phyloP scores from a whole-genome alignment of 2,797 vertebrate species.

The Schizopygopsis pylzovi region DNA sequence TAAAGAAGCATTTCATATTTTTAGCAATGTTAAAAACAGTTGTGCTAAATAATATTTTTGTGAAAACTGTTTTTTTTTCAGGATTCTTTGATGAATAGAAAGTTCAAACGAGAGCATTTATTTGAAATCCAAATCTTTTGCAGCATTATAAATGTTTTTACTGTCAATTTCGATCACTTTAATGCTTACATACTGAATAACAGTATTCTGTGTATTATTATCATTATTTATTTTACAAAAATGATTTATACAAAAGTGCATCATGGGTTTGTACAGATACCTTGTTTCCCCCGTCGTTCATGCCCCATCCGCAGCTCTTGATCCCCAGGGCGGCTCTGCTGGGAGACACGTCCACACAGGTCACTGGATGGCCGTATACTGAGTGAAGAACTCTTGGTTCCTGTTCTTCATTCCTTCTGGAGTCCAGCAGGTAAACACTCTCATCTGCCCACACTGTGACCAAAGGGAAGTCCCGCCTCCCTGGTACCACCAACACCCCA shows the following conservation, averaged over 20 bases:
- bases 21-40: neutral
- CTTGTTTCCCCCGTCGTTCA: slow-evolving; percentile 94
- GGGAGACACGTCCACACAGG: slow-evolving; percentile 86
- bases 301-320: slow-evolving; percentile 89
- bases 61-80: slow-evolving; percentile 57
- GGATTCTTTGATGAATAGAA: neutral
- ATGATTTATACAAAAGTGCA: neutral
- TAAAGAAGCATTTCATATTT: neutral
- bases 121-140: neutral
- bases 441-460: slow-evolving; percentile 84
- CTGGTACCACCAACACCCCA: slow-evolving; percentile 80
- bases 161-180: neutral
- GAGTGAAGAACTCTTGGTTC: slow-evolving; percentile 82
- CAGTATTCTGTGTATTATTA: neutral
- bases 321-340: slow-evolving; percentile 86
- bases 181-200: neutral
- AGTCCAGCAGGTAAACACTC: slow-evolving; percentile 83
- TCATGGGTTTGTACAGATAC: slow-evolving; percentile 54
- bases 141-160: neutral
- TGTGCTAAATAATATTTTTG: neutral
- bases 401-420: slow-evolving; percentile 65
- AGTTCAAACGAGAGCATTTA: neutral
- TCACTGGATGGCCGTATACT: slow-evolving; percentile 90
- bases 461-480: slow-evolving; percentile 72
- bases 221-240: neutral